Percentiles rank a stretch among this genome's conserved stretches.
Conservation (phyloP, 2,888 invertebrate genomes). For the Sycophila texana region DNA sequence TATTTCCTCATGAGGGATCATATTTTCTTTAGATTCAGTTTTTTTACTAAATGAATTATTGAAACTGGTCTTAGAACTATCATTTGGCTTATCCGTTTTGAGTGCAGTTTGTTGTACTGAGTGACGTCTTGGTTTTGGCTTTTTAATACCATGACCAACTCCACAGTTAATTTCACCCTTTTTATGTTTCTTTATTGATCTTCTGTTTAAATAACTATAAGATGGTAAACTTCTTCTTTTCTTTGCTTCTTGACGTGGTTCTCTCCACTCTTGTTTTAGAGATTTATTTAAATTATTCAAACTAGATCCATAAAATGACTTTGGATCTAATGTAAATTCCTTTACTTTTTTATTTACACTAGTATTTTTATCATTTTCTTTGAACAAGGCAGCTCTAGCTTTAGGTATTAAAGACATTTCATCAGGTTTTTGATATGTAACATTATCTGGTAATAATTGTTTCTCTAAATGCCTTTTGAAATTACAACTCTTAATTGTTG, state of each 20-base stretch:
- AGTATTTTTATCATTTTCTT: constrained; percentile 58
- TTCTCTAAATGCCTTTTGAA: constrained; percentile 65
- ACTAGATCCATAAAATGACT: constrained; percentile 66
- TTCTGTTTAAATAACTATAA: constrained; percentile 57
- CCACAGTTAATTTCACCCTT: constrained; percentile 82
- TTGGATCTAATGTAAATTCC: constrained; percentile 64
- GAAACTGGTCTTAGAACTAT: background rate
- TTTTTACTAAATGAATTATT: background rate
- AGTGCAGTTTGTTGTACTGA: background rate
- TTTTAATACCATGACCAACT: constrained; percentile 81
- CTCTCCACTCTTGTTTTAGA: constrained; percentile 37
- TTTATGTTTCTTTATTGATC: constrained; percentile 71
- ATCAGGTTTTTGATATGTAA: constrained; percentile 64
- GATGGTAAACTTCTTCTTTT: constrained; percentile 57
- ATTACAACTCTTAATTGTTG: constrained; percentile 59
- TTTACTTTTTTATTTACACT: constrained; percentile 48
- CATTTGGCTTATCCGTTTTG: constrained; percentile 29
- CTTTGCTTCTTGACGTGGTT: constrained; percentile 36
- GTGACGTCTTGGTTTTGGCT: constrained; percentile 77
- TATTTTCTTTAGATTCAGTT: constrained; percentile 26
- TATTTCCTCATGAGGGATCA: constrained; percentile 40
- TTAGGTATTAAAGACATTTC: constrained; percentile 61
- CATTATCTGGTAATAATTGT: constrained; percentile 27
- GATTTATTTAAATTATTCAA: constrained; percentile 42
- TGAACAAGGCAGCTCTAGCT: constrained; percentile 70